Evolutionary conservation across 2,797 vertebrate genomes (phyloP), one percentile per base, ranked within the genome.

Genomic region (Okamejei kenojei): DNA sequence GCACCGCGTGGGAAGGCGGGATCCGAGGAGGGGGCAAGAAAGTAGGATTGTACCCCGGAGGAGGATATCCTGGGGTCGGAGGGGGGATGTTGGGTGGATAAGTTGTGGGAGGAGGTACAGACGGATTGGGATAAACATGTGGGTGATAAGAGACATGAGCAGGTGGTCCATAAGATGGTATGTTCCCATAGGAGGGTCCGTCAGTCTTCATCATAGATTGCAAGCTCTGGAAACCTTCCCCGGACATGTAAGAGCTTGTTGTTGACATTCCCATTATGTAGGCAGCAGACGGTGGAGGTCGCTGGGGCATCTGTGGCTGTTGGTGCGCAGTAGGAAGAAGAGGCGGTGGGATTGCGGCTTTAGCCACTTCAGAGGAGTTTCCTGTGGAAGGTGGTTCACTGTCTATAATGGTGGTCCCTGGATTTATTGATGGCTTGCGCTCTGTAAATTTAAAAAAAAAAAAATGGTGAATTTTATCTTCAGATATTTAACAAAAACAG

Each of bases 181-280:
- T 95, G 93, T 96, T 96, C 7, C 97, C 97, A 0, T 99, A 99
- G 61, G 98, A 95, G 71, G 98, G 98, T 26, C 95, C 98, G 94
- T 99, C 98, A 0, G 98, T 98, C 96, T 99, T 99, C 98, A 99
- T 99, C 97, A 99, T 97, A 4, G 98, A 99, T 96, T 99, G 98
- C 76, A 99, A 96, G 94, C 96, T 99, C 94, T 99, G 98, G 95
- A 95, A 99, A 81, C 98, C 99, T 94, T 99, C 99, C 0, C 98
- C 98, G 0, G 98, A 99, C 99, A 99, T 99, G 94, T 99, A 99
- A 7, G 98, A 99, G 96, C 98, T 98, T 94, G 96, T 98, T 86
- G 98, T 99, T 93, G 98, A 99, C 98, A 99, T 98, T 81, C 97
- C 97, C 1, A 97, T 97, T 8, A 97, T 97, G 7, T 97, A 99